phyloP scores from a whole-genome alignment of 37 sponge, comb jelly and placozoan genomes.

The Spongilla lacustris region DNA sequence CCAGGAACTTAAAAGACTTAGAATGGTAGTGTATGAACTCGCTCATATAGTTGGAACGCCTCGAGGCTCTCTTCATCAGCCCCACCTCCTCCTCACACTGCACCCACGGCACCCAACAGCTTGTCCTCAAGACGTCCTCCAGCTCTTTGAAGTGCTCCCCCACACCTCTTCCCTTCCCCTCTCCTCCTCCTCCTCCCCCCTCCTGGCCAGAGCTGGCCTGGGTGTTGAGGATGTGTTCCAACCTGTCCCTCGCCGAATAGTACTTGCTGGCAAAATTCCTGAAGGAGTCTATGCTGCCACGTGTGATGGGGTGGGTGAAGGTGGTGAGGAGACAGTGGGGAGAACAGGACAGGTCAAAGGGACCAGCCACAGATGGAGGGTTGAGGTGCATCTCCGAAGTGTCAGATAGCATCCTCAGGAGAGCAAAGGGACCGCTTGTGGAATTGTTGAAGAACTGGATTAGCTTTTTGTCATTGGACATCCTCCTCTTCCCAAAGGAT shows the following conservation, averaged over 20 bases:
- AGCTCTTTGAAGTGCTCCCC: background rate
- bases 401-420: slow-evolving; percentile 38
- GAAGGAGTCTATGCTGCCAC: background rate
- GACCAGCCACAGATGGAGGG: background rate
- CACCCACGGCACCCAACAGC: too few species aligned
- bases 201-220: background rate
- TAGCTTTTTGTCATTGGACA: background rate
- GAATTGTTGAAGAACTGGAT: slow-evolving; percentile 3
- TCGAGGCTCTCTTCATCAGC: background rate
- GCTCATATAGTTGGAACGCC: slow-evolving; percentile 13
- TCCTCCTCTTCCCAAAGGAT: background rate
- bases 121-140: background rate
- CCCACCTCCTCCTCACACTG: background rate
- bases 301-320: background rate
- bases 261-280: slow-evolving; percentile 18
- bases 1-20: slow-evolving; percentile 36
- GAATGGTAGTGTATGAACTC: slow-evolving; percentile 48
- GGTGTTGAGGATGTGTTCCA: background rate
- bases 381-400: slow-evolving; percentile 9
- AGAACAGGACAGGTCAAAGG: slow-evolving; percentile 14
- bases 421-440: slow-evolving; percentile 24
- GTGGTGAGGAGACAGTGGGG: slow-evolving; percentile 62
- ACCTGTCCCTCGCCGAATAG: slow-evolving; percentile 22
- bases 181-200: too few species aligned
- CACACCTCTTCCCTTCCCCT: background rate